phyloP scores from a whole-genome alignment of 2,888 invertebrate species.

The Erpobdella octoculata region DNA sequence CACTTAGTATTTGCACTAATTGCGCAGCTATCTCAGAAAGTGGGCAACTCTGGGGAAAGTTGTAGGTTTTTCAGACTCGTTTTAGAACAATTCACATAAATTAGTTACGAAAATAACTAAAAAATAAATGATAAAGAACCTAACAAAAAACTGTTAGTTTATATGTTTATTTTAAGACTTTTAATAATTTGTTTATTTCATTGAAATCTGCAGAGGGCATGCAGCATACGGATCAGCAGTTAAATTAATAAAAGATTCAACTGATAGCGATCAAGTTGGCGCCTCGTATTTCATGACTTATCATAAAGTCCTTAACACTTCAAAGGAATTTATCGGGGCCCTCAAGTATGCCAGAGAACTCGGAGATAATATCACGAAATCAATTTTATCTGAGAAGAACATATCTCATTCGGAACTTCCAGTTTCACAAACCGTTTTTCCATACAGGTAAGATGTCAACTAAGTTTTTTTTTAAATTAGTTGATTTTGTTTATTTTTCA shows the following conservation, averaged over 20 bases:
- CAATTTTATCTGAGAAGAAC: slow-evolving; percentile 58
- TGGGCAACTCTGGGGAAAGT: too few species aligned
- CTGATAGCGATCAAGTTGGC: slow-evolving; percentile 42
- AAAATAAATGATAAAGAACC: too few species aligned
- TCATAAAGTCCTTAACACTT: slow-evolving; percentile 71
- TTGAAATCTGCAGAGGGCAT: slow-evolving; percentile 48
- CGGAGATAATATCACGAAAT: slow-evolving; percentile 66
- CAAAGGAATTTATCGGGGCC: slow-evolving; percentile 73
- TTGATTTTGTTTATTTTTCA: slow-evolving; percentile 8
- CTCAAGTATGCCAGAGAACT: slow-evolving; percentile 68
- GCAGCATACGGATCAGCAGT: slow-evolving; percentile 55
- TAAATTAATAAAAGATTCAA: slow-evolving; percentile 39
- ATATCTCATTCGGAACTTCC: not conserved
- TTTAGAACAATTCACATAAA: too few species aligned
- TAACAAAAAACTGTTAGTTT: too few species aligned
- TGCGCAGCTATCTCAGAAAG: too few species aligned
- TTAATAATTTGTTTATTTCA: too few species aligned
- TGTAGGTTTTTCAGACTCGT: too few species aligned
- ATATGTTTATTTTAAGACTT: too few species aligned
- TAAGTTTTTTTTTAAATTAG: not conserved
- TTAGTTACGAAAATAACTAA: too few species aligned
- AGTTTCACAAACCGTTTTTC: slow-evolving; percentile 62
- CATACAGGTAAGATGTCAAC: slow-evolving; percentile 65
- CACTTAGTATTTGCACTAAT: too few species aligned
- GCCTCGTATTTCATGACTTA: slow-evolving; percentile 85